A percentile compares a stretch with the other conserved stretches of the same genome.
These are phyloP conservation scores for Monochamus alternatus DNA, from an alignment of 2,888 invertebrate species.

Conservation along the genomic window DNA sequence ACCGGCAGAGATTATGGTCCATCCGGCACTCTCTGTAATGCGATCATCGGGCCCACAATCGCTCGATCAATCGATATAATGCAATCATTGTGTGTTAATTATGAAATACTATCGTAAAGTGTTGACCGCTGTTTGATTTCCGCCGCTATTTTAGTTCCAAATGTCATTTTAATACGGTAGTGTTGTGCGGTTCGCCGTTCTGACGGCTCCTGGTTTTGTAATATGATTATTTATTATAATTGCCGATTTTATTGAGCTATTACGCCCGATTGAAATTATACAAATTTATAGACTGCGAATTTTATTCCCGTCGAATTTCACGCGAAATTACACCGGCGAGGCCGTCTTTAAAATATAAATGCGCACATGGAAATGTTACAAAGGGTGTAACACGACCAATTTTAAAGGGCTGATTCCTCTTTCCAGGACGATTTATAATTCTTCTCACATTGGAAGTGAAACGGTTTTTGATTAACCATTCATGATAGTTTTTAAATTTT, in stretches of 20 bases:
- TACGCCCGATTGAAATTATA: slow-evolving; percentile 60
- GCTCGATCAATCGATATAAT: slow-evolving; percentile 68
- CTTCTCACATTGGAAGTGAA: too few relatives aligned
- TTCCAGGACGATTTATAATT: too few relatives aligned
- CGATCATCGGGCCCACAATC: slow-evolving; percentile 64
- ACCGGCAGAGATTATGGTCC: slow-evolving; percentile 65
- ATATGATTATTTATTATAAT: slow-evolving; percentile 66
- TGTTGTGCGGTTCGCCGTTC: slow-evolving; percentile 63
- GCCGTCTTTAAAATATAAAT: slow-evolving; percentile 3
- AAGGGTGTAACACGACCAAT: too few relatives aligned
- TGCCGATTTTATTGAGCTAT: slow-evolving; percentile 63
- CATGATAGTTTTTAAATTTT: too few relatives aligned
- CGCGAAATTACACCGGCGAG: slow-evolving; percentile 4
- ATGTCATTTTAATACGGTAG: slow-evolving; percentile 66
- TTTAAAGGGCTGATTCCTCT: too few relatives aligned
- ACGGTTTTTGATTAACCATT: too few relatives aligned
- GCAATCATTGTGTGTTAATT: slow-evolving; percentile 69
- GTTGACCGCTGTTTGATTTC: slow-evolving; percentile 69
- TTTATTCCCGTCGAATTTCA: slow-evolving; percentile 18
- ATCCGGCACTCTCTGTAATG: slow-evolving; percentile 62
- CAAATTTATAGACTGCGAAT: slow-evolving; percentile 54
- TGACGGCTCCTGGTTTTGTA: slow-evolving; percentile 63
- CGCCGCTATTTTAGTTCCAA: slow-evolving; percentile 67
- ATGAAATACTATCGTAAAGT: slow-evolving; percentile 68
- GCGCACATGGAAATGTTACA: too few relatives aligned